Evolutionary conservation across 92 coral and sea anemone species (phyloP).

Genomic region (Heliopora coerulea): DNA sequence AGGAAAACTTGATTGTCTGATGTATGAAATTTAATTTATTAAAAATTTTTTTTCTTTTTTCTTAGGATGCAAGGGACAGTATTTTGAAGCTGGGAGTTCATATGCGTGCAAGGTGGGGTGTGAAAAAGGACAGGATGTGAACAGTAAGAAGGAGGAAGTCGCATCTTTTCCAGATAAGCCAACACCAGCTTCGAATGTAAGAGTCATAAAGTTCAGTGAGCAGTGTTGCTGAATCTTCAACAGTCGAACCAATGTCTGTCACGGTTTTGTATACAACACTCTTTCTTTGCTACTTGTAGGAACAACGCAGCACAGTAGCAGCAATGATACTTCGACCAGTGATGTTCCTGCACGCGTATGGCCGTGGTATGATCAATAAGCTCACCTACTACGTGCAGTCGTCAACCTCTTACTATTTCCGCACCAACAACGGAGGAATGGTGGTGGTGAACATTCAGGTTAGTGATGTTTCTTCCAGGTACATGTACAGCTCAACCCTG

Average conservation of each 20-base stretch:
- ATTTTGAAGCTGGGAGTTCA: constrained; percentile 53
- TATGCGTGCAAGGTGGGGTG: constrained; percentile 88
- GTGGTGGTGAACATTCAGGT: constrained; percentile 72
- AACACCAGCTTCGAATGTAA: constrained; percentile 15
- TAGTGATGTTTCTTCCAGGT: not conserved
- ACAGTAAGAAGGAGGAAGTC: not conserved
- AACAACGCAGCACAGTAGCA: constrained; percentile 25
- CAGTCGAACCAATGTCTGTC: not conserved
- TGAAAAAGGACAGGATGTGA: constrained; percentile 46
- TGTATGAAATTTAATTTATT: not conserved
- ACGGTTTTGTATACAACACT: not conserved
- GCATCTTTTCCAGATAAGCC: constrained; percentile 1
- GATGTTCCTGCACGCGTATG: constrained; percentile 68
- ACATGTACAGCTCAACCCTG: not conserved
- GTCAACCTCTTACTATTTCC: constrained; percentile 66
- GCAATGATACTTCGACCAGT: constrained; percentile 64
- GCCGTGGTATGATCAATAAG: constrained; percentile 76
- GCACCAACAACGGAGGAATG: constrained; percentile 60
- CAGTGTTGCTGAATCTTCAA: not conserved
- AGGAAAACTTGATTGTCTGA: no score
- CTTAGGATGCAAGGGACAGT: constrained; percentile 74
- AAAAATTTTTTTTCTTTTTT: not conserved
- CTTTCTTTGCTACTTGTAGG: not conserved
- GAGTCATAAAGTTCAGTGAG: not conserved
- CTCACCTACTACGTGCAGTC: constrained; percentile 77